These are phyloP conservation scores for Sphaeramia orbicularis DNA, from an alignment of 2,797 vertebrate genomes.

Conservation along the genomic window DNA sequence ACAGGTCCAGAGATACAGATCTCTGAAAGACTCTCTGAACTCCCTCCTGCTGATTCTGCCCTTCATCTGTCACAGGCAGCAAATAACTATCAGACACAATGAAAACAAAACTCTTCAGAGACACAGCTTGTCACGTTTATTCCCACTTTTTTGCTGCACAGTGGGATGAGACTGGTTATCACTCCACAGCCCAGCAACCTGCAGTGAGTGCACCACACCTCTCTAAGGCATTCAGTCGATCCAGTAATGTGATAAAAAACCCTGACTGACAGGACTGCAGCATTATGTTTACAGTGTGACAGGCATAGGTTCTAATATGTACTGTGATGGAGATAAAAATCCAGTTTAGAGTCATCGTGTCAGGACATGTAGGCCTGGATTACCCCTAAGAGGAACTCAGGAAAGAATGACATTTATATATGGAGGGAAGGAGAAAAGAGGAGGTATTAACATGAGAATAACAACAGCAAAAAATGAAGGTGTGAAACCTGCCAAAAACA, in stretches of 20 bases:
- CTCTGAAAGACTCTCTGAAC: constrained; percentile 3
- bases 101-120: not conserved
- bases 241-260: constrained; percentile 11
- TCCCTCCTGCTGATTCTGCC: not conserved
- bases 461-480: not conserved
- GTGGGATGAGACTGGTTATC: not conserved
- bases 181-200: constrained; percentile 3
- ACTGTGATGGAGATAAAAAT: constrained; percentile 32
- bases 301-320: constrained; percentile 14
- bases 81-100: constrained; percentile 9
- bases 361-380: constrained; percentile 3
- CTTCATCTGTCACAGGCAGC: constrained; percentile 10
- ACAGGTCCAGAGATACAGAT: constrained; percentile 5
- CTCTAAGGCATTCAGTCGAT: constrained; percentile 27
- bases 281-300: constrained; percentile 3
- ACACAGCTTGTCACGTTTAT: constrained; percentile 1
- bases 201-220: constrained; percentile 25
- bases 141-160: not conserved
- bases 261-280: constrained; percentile 8
- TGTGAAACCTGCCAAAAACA: not conserved
- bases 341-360: constrained; percentile 22
- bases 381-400: not conserved
- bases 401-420: not conserved
- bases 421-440: not conserved
- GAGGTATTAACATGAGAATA: not conserved